Percentiles rank a stretch among this genome's conserved stretches.
These are phyloP conservation scores for Pseudomyrmex flavicornis DNA, from an alignment of 1,140 invertebrate species.

Conservation along the genomic window DNA sequence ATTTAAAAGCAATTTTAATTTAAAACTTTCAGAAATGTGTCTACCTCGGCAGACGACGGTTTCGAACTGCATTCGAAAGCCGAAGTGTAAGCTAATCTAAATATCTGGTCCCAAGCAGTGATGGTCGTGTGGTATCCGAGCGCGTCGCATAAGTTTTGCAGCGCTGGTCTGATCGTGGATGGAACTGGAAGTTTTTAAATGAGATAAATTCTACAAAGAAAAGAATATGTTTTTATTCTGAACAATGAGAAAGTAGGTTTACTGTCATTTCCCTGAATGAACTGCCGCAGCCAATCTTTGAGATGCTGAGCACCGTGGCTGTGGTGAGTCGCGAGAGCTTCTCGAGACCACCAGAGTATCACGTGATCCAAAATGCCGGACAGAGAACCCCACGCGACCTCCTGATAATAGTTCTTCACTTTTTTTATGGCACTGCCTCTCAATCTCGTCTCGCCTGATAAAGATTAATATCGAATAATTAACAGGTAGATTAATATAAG, in stretches of 20 bases:
- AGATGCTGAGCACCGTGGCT: constrained; percentile 85
- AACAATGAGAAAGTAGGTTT: constrained; percentile 4
- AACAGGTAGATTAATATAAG: no score
- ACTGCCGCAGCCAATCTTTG: constrained; percentile 88
- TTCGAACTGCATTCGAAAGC: constrained; percentile 77
- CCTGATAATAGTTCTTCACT: constrained; percentile 86
- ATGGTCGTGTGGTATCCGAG: constrained; percentile 90
- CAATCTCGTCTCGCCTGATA: constrained; percentile 81
- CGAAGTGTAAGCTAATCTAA: constrained; percentile 85
- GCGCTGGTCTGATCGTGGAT: constrained; percentile 87
- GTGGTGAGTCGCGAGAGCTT: constrained; percentile 88
- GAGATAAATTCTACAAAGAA: neutral
- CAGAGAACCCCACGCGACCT: constrained; percentile 90
- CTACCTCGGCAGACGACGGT: constrained; percentile 69
- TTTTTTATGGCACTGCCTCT: constrained; percentile 84
- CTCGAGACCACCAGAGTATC: constrained; percentile 91
- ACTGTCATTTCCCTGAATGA: constrained; percentile 75
- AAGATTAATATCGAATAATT: neutral
- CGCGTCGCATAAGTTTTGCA: constrained; percentile 90
- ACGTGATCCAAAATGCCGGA: constrained; percentile 91
- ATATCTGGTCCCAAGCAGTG: constrained; percentile 91
- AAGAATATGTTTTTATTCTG: neutral
- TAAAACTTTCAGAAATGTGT: no score
- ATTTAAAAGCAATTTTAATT: no score
- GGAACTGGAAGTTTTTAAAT: constrained; percentile 84